Base-by-base conservation (phyloP, 1,140 invertebrate genomes). In the Cotesia typhae region DNA sequence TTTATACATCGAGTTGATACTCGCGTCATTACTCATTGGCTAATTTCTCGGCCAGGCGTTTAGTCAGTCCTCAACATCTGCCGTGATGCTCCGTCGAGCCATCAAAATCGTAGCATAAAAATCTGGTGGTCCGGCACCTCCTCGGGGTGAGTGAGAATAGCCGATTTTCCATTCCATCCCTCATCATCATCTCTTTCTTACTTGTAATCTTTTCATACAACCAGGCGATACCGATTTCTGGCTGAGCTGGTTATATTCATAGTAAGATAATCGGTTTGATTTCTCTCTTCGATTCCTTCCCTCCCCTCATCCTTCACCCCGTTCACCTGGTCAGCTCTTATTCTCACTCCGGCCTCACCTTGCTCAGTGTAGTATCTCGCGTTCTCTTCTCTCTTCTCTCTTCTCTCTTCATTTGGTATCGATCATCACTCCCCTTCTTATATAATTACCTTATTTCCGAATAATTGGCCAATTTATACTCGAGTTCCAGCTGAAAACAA, bases 401-500 rank as follows among this genome's bases (percentile, higher is more conserved):
- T 70, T 28, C 28, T 28, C 36, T 63, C 52, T 51, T 60, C 35
- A n/a, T 59, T 68, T 70, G 72, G 74, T 80, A 82, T 82, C 79
- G 78, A 78, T 84, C 84, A 86, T 86, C 84, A 85, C 82, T 85
- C 84, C 80, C 41, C 83, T 83, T 84, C 82, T 86, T 86, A 85
- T 86, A 84, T 86, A 86, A 86, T 86, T 86, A 86, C 84, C 83
- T 85, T 85, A 85, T 86, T 86, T 85, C 84, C 85, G 83, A 86
- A 85, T 86, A 85, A 86, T 86, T 85, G 84, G 84, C 84, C 85
- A 86, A 85, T 86, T 86, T 86, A 85, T 86, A 86, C 85, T 86
- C 83, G 83, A 85, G 84, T 85, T 81, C 82, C 84, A 85, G 84
- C 84, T 86, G 84, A 86, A 85, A 86, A 87, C 84, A 87, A 85